Evolutionary conservation across 2,797 vertebrate genomes (phyloP).

Genomic region (Echiichthys vipera): DNA sequence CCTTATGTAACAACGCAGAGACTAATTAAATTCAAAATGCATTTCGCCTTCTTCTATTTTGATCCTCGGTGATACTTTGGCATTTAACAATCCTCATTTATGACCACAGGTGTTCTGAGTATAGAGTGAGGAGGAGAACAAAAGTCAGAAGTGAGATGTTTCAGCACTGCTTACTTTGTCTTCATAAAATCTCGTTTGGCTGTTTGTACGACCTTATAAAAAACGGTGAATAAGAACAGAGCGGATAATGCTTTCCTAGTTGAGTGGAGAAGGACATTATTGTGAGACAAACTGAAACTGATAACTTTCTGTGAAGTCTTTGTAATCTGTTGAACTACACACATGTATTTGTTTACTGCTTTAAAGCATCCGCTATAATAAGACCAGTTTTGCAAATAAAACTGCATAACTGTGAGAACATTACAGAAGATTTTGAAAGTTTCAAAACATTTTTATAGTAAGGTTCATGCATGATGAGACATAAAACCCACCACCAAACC

Average conservation of each 20-base stretch:
- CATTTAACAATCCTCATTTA: not conserved
- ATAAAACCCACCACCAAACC: not conserved
- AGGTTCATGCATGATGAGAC: not conserved
- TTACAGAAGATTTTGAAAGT: constrained; percentile 1
- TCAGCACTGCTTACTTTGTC: not conserved
- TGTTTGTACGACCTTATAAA: too few species aligned
- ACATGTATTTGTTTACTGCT: not conserved
- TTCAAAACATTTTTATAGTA: too few species aligned
- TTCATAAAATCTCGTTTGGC: too few species aligned
- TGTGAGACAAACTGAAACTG: not conserved
- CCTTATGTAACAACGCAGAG: not conserved
- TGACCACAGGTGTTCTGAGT: constrained; percentile 49
- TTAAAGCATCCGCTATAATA: not conserved
- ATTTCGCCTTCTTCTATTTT: too few species aligned
- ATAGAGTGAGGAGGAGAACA: constrained; percentile 39
- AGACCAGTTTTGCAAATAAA: not conserved
- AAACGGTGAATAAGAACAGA: not conserved
- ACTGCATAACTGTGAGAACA: not conserved
- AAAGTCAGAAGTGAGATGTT: not conserved
- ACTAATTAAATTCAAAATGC: not conserved
- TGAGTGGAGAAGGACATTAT: not conserved
- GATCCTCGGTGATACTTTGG: not conserved
- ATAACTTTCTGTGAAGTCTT: too few species aligned
- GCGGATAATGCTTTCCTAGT: not conserved
- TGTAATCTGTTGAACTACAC: not conserved